phyloP scores from a whole-genome alignment of 2,797 vertebrate species.

The Gallinago solitaria region DNA sequence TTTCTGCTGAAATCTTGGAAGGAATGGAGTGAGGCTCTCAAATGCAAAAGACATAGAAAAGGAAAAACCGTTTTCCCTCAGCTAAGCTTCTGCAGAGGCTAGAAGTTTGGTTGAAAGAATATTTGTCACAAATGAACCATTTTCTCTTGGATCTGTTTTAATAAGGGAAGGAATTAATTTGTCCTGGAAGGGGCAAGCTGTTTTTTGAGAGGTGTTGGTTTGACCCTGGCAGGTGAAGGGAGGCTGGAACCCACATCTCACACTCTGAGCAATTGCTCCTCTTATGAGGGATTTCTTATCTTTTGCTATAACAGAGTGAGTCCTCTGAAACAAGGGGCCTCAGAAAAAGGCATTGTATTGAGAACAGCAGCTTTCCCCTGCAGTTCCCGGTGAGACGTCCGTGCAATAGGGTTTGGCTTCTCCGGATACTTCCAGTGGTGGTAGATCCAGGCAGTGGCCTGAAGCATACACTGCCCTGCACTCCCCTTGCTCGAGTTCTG shows the following conservation, averaged over 20 bases:
- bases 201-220: background rate
- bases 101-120: background rate
- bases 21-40: background rate
- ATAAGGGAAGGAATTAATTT: background rate
- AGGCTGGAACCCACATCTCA: background rate
- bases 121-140: background rate
- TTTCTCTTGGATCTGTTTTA: background rate
- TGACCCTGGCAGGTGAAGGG: background rate
- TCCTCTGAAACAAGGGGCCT: background rate
- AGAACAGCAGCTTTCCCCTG: background rate
- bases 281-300: background rate
- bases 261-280: background rate
- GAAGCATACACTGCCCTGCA: background rate
- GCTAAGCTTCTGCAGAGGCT: background rate
- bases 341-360: background rate
- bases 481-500: accelerated
- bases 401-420: background rate
- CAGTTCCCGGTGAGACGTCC: background rate
- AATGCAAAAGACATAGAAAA: background rate
- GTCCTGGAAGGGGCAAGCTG: background rate
- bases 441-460: background rate
- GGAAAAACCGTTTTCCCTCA: background rate
- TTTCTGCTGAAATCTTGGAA: background rate
- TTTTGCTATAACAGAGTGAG: background rate
- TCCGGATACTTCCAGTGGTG: background rate